Evolutionary conservation across 2,888 invertebrate species (phyloP).

Genomic region (Dinocampus coccinellae): DNA sequence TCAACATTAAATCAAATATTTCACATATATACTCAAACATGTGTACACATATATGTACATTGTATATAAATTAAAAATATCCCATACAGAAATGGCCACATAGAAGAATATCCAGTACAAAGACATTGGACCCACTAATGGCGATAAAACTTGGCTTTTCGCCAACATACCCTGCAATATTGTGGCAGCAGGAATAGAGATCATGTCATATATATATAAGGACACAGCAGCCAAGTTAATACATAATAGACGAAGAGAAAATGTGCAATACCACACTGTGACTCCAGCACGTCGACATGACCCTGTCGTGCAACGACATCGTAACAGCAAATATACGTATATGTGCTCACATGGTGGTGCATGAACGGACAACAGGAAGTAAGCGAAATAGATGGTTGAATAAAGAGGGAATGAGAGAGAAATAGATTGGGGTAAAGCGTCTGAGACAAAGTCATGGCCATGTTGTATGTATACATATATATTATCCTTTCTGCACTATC

Average conservation of each 20-base stretch:
- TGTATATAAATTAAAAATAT: constrained; percentile 31
- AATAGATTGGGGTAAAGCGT: not conserved
- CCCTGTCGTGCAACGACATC: constrained; percentile 27
- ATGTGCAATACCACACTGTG: constrained; percentile 14
- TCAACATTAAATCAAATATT: too few species aligned
- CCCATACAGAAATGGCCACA: constrained; percentile 16
- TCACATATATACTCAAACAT: not conserved
- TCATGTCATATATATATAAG: not conserved
- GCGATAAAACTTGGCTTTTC: constrained; percentile 27
- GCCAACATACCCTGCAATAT: constrained; percentile 35
- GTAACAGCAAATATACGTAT: not conserved
- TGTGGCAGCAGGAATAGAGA: constrained; percentile 28
- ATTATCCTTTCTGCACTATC: not conserved
- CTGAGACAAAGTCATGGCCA: constrained; percentile 8
- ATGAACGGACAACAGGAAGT: not conserved
- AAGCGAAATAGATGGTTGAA: not conserved
- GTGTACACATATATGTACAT: not conserved
- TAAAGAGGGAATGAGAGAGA: not conserved
- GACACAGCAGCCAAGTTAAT: not conserved
- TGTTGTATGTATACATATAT: constrained; percentile 5
- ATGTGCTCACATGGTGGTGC: not conserved
- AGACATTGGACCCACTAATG: constrained; percentile 19
- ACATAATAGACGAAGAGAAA: constrained; percentile 13
- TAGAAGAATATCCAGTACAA: constrained; percentile 7
- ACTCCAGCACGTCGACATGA: constrained; percentile 29